These are phyloP conservation scores for Camarhynchus parvulus DNA, from an alignment of 2,113 vertebrate genomes.

Conservation along the genomic window DNA sequence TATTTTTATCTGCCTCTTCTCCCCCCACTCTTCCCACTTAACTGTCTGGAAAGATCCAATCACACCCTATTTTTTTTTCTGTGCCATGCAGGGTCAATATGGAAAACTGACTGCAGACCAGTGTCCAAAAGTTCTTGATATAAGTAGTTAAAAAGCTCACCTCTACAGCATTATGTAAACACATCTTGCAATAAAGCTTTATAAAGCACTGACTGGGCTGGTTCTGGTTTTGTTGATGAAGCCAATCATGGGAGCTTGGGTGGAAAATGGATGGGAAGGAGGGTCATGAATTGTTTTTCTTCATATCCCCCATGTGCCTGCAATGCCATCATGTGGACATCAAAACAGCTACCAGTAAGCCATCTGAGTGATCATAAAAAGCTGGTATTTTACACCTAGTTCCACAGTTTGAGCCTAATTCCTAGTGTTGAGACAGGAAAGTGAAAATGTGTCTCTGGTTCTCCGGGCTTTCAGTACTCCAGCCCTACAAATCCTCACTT, in stretches of 20 bases:
- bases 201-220: slow-evolving; percentile 50
- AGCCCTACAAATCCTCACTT: neutral
- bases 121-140: slow-evolving; percentile 72
- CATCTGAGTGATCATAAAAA: neutral
- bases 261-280: neutral
- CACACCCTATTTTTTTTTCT: slow-evolving; percentile 9
- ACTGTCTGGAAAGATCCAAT: slow-evolving; percentile 2
- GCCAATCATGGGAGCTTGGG: neutral
- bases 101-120: slow-evolving; percentile 71
- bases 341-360: neutral
- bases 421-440: neutral
- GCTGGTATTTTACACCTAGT: neutral
- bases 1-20: slow-evolving; percentile 29
- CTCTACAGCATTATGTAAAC: slow-evolving; percentile 76
- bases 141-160: slow-evolving; percentile 70
- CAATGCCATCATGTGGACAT: neutral
- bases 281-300: neutral
- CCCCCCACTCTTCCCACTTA: neutral
- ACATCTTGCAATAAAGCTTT: slow-evolving; percentile 80
- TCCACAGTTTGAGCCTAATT: neutral
- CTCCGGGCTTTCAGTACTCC: neutral
- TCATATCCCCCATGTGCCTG: neutral
- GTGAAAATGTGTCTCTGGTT: neutral
- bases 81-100: slow-evolving; percentile 74
- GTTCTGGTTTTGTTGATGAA: neutral